Evolutionary conservation across 2,888 invertebrate species (phyloP).

Genomic region (Agrochola macilenta): DNA sequence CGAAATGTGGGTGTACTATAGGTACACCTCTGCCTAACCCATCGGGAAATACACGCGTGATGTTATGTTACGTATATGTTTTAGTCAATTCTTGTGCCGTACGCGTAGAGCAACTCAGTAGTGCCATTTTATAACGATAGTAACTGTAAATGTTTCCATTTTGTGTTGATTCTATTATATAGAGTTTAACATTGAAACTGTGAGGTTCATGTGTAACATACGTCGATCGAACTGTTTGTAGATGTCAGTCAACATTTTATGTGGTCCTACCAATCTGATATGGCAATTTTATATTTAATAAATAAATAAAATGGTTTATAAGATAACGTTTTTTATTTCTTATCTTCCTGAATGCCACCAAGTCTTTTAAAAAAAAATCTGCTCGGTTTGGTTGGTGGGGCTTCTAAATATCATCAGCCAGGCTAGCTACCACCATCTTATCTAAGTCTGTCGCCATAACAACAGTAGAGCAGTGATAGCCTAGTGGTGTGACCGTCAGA

Average conservation of each 20-base stretch:
- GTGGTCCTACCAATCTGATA: conserved; percentile 83
- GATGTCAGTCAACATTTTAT: conserved; percentile 77
- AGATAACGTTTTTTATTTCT: conserved; percentile 63
- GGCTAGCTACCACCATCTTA: too few species aligned
- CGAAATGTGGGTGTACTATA: too few species aligned
- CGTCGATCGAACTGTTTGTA: conserved; percentile 80
- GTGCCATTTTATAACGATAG: conserved; percentile 77
- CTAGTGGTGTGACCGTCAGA: too few species aligned
- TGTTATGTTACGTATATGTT: too few species aligned
- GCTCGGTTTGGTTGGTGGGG: too few species aligned
- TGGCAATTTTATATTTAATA: conserved; percentile 88
- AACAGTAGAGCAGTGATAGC: too few species aligned
- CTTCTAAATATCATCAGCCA: too few species aligned
- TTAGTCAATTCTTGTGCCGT: conserved; percentile 39
- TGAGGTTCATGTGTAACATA: conserved; percentile 74
- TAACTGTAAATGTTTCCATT: conserved; percentile 82
- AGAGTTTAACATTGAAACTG: conserved; percentile 84
- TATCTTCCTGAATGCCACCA: not conserved
- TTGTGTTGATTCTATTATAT: conserved; percentile 87
- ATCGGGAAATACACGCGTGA: too few species aligned
- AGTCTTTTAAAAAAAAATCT: not conserved
- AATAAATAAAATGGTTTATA: conserved; percentile 84
- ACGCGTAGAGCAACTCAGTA: conserved; percentile 62
- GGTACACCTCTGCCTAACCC: too few species aligned
- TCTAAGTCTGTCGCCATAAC: too few species aligned